These are phyloP conservation scores for Sceloporus tristichus DNA, from an alignment of 2,113 vertebrate species.

Conservation along the genomic window DNA sequence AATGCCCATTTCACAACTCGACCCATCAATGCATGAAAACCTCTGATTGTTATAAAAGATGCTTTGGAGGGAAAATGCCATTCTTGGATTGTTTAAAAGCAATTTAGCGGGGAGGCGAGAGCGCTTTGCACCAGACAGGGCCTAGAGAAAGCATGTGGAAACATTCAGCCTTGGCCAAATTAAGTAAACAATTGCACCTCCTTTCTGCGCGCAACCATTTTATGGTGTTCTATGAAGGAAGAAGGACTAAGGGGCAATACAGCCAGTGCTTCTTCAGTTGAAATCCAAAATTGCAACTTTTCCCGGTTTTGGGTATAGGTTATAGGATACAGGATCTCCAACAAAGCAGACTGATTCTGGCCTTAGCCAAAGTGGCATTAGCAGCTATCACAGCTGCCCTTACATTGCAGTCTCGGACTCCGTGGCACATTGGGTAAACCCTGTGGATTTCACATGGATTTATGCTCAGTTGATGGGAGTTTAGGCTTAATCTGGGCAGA, in stretches of 20 bases:
- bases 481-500: neutral
- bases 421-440: neutral
- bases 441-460: neutral
- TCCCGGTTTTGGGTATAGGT: neutral
- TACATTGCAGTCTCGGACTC: neutral
- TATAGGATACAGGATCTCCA: neutral
- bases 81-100: constrained; percentile 51
- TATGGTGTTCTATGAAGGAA: neutral
- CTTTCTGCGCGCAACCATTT: neutral
- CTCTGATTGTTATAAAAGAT: constrained; percentile 28
- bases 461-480: neutral
- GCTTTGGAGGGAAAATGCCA: constrained; percentile 23
- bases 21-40: constrained; percentile 25
- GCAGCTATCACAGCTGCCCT: neutral
- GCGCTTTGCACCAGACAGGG: constrained; percentile 32
- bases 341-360: neutral
- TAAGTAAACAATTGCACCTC: neutral
- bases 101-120: constrained; percentile 27
- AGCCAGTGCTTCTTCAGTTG: too few species aligned
- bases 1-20: constrained; percentile 31
- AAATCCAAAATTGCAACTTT: too few species aligned
- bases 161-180: constrained; percentile 20
- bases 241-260: neutral
- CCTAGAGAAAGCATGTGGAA: constrained; percentile 19
- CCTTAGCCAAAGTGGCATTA: neutral